Conservation (phyloP, 2,888 invertebrate genomes). For the Tenthredo notha region DNA sequence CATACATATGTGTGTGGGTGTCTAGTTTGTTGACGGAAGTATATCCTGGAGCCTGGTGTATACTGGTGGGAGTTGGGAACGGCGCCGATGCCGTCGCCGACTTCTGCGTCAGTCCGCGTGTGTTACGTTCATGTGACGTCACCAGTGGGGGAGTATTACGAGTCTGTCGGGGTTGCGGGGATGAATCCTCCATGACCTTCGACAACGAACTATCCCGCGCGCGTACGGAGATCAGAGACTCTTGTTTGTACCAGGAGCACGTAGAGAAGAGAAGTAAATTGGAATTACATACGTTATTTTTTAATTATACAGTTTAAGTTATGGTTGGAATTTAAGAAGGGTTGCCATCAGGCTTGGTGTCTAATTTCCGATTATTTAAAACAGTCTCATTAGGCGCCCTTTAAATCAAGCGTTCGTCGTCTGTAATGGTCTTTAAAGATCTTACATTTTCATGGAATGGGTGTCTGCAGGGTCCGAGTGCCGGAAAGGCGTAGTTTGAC, state of each 20-base stretch:
- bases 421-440: neutral
- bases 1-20: neutral
- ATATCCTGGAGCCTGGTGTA: slow-evolving; percentile 18
- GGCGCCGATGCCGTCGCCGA: neutral
- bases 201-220: slow-evolving; percentile 51
- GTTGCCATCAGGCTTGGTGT: neutral
- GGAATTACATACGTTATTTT: neutral
- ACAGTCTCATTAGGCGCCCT: neutral
- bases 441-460: slow-evolving; percentile 6
- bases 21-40: slow-evolving; percentile 48
- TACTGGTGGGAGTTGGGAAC: slow-evolving; percentile 27
- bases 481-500: neutral
- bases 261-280: neutral
- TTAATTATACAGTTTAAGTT: neutral
- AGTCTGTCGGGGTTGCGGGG: slow-evolving; percentile 1
- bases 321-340: neutral
- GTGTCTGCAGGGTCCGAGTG: neutral
- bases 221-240: slow-evolving; percentile 10
- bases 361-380: neutral
- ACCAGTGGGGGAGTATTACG: slow-evolving; percentile 27
- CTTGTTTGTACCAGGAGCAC: neutral
- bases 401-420: neutral
- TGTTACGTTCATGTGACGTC: slow-evolving; percentile 42
- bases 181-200: slow-evolving; percentile 42
- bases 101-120: slow-evolving; percentile 23